Conservation (phyloP, 1,140 invertebrate species). For the Leptopilina boulardi region DNA sequence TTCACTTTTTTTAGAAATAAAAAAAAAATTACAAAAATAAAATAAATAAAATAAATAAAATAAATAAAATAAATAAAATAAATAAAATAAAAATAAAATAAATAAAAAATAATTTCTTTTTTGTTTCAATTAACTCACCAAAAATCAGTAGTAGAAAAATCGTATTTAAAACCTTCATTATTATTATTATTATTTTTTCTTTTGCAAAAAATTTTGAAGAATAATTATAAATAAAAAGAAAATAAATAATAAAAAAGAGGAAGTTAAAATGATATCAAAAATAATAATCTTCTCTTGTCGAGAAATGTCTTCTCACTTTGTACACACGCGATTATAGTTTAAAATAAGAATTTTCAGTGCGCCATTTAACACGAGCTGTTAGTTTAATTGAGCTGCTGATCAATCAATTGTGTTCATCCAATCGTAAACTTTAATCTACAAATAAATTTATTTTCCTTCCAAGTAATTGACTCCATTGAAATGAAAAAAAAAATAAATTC, state of each 20-base stretch:
- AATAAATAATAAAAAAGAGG: no score
- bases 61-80: no score
- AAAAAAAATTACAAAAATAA: background rate
- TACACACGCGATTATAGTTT: background rate
- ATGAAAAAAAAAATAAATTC: background rate
- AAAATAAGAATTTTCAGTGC: background rate
- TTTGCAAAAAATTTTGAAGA: background rate
- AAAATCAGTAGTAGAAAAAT: background rate
- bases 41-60: background rate
- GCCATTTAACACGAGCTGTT: constrained; percentile 21
- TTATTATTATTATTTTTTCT: background rate
- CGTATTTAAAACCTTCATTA: background rate
- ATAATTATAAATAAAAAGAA: background rate
- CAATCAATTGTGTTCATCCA: constrained; percentile 25
- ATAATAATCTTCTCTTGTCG: background rate
- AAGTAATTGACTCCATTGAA: background rate
- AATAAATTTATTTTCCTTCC: constrained; percentile 10
- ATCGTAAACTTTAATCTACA: constrained; percentile 25
- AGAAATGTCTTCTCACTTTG: background rate
- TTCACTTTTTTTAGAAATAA: no score
- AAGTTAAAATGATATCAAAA: no score
- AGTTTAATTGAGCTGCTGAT: constrained; percentile 27
- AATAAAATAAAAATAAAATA: background rate
- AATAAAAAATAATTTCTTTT: background rate
- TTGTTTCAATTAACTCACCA: constrained; percentile 2